Conservation (phyloP, 2,113 vertebrate species). For the Glaucomys volans region DNA sequence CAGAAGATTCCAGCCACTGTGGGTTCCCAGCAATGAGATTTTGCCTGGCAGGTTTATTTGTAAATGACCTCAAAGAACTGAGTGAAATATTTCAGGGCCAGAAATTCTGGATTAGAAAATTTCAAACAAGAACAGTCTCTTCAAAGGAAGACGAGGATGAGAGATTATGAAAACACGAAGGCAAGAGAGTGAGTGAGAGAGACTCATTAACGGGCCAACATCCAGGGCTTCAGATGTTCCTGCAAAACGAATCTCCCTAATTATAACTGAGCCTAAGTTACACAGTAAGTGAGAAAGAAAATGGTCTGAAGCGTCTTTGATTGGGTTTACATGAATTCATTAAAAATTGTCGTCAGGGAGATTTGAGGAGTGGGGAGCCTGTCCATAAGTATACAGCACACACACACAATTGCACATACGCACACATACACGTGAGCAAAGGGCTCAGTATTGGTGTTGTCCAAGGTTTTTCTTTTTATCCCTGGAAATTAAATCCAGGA, state of each 20-base stretch:
- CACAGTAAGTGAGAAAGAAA: constrained; percentile 26
- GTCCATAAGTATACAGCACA: not conserved
- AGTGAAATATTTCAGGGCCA: constrained; percentile 67
- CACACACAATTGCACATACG: not conserved
- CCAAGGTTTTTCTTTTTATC: constrained; percentile 72
- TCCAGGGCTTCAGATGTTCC: constrained; percentile 42
- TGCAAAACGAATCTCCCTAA: constrained; percentile 55
- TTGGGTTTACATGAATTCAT: constrained; percentile 7
- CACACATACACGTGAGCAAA: not conserved
- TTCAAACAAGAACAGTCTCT: constrained; percentile 67
- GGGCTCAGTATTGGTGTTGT: constrained; percentile 65
- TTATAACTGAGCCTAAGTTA: constrained; percentile 42
- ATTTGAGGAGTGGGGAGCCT: not conserved
- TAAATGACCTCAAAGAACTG: constrained; percentile 66
- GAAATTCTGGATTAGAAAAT: constrained; percentile 62
- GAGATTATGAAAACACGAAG: not conserved
- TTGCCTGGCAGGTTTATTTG: constrained; percentile 62
- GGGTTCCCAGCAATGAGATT: constrained; percentile 58
- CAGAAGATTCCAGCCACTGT: constrained; percentile 1
- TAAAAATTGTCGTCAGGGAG: constrained; percentile 38
- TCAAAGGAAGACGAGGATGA: constrained; percentile 48
- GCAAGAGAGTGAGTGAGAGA: not conserved
- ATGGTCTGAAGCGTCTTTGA: constrained; percentile 15
- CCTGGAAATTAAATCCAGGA: constrained; percentile 78
- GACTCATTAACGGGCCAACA: not conserved